A percentile compares a stretch with the other conserved stretches of the same genome.
Evolutionary conservation across 2,888 invertebrate species (phyloP).

Genomic region (Ichneumoninae sp.): DNA sequence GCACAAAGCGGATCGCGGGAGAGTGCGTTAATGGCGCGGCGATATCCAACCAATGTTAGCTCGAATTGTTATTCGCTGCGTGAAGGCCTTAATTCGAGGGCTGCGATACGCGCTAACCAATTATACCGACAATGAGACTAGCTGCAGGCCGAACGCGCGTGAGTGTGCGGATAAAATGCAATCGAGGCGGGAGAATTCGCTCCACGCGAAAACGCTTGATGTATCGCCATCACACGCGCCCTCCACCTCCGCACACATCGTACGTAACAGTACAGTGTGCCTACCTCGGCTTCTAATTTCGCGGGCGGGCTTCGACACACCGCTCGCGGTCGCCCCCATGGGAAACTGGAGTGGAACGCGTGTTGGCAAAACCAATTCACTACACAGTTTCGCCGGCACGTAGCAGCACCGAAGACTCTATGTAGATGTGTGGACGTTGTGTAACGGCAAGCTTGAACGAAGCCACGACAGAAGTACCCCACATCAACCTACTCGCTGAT

Average conservation of each 20-base stretch:
- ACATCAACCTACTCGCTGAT: slow-evolving; percentile 49
- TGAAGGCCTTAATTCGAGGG: slow-evolving; percentile 52
- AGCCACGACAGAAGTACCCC: slow-evolving; percentile 39
- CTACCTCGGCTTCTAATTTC: slow-evolving; percentile 48
- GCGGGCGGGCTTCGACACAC: slow-evolving; percentile 39
- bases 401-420: not conserved
- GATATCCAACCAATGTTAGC: not conserved
- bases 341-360: slow-evolving; percentile 53
- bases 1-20: not conserved
- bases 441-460: slow-evolving; percentile 53
- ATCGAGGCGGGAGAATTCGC: slow-evolving; percentile 40
- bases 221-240: slow-evolving; percentile 14
- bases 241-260: slow-evolving; percentile 25
- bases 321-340: slow-evolving; percentile 48
- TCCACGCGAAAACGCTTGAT: slow-evolving; percentile 22
- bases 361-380: slow-evolving; percentile 28
- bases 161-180: slow-evolving; percentile 33
- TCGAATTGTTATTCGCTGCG: slow-evolving; percentile 40
- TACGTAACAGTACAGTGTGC: not conserved
- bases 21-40: not conserved
- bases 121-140: slow-evolving; percentile 52
- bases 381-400: slow-evolving; percentile 16
- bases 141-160: slow-evolving; percentile 6
- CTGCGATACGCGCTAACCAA: slow-evolving; percentile 46
- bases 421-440: slow-evolving; percentile 36